phyloP scores from a whole-genome alignment of 1,140 invertebrate species.

The Ooceraea biroi region DNA sequence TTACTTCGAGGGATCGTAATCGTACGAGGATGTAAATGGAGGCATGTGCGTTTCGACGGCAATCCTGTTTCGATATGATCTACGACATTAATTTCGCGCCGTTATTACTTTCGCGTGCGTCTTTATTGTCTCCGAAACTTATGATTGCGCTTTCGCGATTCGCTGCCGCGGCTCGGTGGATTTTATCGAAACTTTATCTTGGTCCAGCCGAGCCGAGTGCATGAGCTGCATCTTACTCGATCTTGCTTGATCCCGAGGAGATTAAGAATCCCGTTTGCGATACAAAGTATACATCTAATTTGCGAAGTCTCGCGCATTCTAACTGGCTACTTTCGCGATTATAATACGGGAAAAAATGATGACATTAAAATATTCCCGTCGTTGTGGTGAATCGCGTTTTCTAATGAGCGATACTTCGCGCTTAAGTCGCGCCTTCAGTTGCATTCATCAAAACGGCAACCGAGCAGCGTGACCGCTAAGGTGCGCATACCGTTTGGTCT shows the following conservation, averaged over 20 bases:
- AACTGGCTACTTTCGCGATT: neutral
- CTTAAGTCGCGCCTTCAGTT: slow-evolving; percentile 29
- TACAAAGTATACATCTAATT: slow-evolving; percentile 7
- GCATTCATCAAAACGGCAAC: slow-evolving; percentile 16
- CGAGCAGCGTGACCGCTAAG: slow-evolving; percentile 25
- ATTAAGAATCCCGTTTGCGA: slow-evolving; percentile 32
- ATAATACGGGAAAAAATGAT: neutral
- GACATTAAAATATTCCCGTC: slow-evolving; percentile 46
- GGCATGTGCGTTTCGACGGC: slow-evolving; percentile 17
- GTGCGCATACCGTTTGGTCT: neutral
- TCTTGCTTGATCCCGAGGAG: neutral
- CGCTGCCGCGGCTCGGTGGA: neutral
- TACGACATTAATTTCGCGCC: slow-evolving; percentile 54
- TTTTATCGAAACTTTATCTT: slow-evolving; percentile 35
- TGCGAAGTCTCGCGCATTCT: neutral
- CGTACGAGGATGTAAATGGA: neutral
- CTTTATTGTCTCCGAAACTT: slow-evolving; percentile 44
- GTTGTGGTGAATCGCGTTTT: neutral
- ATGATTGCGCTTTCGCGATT: slow-evolving; percentile 38
- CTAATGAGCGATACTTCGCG: slow-evolving; percentile 24
- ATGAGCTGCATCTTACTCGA: neutral
- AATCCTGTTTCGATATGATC: slow-evolving; percentile 52
- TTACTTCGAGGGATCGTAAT: slow-evolving; percentile 28
- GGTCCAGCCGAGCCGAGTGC: neutral
- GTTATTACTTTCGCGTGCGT: slow-evolving; percentile 28